Base-by-base conservation (phyloP, 2,888 invertebrate species). In the Byasa hedistus region DNA sequence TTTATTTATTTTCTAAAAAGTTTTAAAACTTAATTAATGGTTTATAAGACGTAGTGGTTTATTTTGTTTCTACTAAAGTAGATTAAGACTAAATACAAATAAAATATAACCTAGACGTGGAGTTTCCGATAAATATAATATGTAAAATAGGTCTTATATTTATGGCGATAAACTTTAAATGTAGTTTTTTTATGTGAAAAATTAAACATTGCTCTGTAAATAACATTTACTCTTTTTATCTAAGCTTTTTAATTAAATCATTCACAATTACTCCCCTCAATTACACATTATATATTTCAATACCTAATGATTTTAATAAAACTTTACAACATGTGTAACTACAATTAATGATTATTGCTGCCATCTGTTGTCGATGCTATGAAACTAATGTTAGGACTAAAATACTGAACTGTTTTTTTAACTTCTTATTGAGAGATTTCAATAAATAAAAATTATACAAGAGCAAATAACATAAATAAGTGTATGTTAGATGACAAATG, bases 1-100 rank as follows among this genome's bases (percentile, higher is more conserved):
- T 67, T 60, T 63, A 56, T 67, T 67, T 67, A 67, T 63, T 57
- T 58, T 24, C 57, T 15, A 54, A n/a, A n/a, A 54, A 54, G 12
- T 54, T 54, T 1, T 22, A 22, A 54, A 54, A 22, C 52, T 23
- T 54, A n/a, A 22, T 54, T 54, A 48, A 48, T 48, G 48, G 48
- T 48, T 48, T 48, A n/a, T 48, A n/a, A n/a, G 5, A n/a, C n/a
- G n/a, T n/a, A 48, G 3, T 48, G n/a, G 10, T 19, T 48, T 48
- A 4, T n/a, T 48, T 48, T 48, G 48, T n/a, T 48, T 48, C n/a
- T 48, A 48, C n/a, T 48, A 15, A 15, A 39, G 19, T 3, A n/a
- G 19, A n/a, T 19, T 48, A n/a, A 48, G 19, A 48, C 19, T 48
- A 19, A 48, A 19, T 48, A 48, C 19, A 5, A 2, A 19, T 19